phyloP scores from a whole-genome alignment of 2,797 vertebrate genomes.

The Limnodromus scolopaceus region DNA sequence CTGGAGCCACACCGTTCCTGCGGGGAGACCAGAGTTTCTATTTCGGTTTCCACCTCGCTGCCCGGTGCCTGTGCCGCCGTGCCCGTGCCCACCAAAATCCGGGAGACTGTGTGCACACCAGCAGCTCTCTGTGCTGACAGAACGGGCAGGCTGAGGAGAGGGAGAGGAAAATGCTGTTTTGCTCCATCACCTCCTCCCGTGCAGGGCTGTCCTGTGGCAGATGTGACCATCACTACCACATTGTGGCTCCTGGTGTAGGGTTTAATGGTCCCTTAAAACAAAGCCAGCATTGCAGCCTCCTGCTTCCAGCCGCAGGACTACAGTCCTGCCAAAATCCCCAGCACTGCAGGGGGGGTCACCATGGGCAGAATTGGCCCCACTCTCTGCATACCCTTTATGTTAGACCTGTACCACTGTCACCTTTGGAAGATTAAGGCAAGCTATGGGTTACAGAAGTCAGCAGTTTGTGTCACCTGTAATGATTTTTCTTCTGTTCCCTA shows the following conservation, averaged over 20 bases:
- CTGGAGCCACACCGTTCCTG: not conserved
- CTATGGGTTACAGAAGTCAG: not conserved
- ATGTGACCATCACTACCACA: accelerated
- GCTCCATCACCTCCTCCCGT: not conserved
- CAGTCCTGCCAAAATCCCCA: not conserved
- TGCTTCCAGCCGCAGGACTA: not conserved
- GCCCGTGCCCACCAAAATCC: not conserved
- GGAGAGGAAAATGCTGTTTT: not conserved
- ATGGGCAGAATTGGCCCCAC: not conserved
- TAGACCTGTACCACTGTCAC: not conserved
- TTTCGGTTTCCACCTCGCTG: not conserved
- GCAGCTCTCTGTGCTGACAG: not conserved
- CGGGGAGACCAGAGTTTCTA: not conserved
- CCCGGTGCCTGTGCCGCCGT: not conserved
- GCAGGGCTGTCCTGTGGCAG: not conserved
- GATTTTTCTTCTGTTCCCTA: not conserved
- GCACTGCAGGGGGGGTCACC: not conserved
- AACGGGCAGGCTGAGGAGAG: not conserved
- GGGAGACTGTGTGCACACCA: accelerated
- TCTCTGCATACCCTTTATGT: not conserved
- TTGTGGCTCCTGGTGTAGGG: not conserved
- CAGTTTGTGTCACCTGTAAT: not conserved
- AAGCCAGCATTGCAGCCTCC: not conserved
- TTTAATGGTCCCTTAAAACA: accelerated
- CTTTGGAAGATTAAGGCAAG: not conserved